These are phyloP conservation scores for Phoenoteleia sp. DNA, from an alignment of 2,888 invertebrate species.

Conservation along the genomic window DNA sequence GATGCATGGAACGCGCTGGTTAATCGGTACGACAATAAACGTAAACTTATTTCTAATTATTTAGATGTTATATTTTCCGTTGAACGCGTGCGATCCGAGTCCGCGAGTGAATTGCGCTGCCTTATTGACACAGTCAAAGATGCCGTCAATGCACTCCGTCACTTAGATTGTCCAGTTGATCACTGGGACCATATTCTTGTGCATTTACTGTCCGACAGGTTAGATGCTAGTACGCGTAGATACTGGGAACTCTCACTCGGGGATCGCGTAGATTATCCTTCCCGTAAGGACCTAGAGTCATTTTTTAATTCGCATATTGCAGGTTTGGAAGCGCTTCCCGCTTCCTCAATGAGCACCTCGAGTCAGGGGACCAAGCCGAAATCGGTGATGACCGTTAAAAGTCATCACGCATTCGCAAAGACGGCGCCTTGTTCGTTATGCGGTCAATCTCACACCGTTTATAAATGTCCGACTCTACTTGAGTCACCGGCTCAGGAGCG, in stretches of 20 bases:
- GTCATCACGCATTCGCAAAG: neutral
- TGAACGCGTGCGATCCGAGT: neutral
- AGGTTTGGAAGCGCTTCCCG: neutral
- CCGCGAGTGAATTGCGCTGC: neutral
- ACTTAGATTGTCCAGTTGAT: neutral
- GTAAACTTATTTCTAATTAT: neutral
- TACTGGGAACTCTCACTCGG: constrained; percentile 12
- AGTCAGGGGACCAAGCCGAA: neutral
- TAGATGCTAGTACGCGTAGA: neutral
- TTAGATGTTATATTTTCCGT: neutral
- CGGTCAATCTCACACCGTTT: neutral
- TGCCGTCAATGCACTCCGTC: neutral
- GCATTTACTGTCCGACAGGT: neutral
- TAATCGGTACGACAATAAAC: neutral
- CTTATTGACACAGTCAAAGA: neutral
- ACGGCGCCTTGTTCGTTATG: neutral
- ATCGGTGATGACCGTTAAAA: neutral
- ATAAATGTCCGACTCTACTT: neutral
- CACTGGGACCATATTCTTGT: constrained; percentile 6
- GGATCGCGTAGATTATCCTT: constrained; percentile 10
- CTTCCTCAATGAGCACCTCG: neutral
- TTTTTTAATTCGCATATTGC: constrained; percentile 8
- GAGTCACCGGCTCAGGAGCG: neutral
- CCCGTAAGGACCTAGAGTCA: neutral
- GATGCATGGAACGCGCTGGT: neutral